Conservation (phyloP, 2,797 vertebrate species). For the Salarias fasciatus region DNA sequence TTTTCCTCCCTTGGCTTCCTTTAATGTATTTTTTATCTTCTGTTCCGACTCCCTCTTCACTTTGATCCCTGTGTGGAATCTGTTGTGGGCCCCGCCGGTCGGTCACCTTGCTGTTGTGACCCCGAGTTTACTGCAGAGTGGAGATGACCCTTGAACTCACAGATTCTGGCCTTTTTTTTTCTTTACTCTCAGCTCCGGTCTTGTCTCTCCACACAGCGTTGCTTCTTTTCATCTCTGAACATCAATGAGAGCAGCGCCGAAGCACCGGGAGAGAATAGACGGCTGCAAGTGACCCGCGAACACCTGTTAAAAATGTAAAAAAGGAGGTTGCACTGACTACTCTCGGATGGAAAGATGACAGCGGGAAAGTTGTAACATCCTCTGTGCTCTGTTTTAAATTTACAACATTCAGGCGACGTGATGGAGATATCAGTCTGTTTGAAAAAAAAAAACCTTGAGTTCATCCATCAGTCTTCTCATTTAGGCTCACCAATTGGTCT, state of each 20-base stretch:
- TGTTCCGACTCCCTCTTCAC: slow-evolving; percentile 15
- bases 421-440: too few relatives aligned
- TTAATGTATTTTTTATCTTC: slow-evolving; percentile 32
- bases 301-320: not conserved
- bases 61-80: slow-evolving; percentile 48
- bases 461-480: too few relatives aligned
- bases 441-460: too few relatives aligned
- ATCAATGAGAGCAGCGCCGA: slow-evolving; percentile 45
- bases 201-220: slow-evolving; percentile 56
- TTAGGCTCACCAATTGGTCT: too few relatives aligned
- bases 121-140: slow-evolving; percentile 13
- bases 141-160: slow-evolving; percentile 57
- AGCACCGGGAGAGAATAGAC: slow-evolving; percentile 18
- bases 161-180: slow-evolving; percentile 42
- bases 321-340: not conserved
- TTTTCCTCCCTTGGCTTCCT: slow-evolving; percentile 24
- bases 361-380: not conserved
- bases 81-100: slow-evolving; percentile 20
- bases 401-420: too few relatives aligned
- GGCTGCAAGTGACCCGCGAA: slow-evolving; percentile 17
- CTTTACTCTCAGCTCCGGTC: slow-evolving; percentile 24
- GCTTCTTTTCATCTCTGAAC: slow-evolving; percentile 55
- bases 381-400: too few relatives aligned
- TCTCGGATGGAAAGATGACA: slow-evolving; percentile 6
- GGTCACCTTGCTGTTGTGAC: slow-evolving; percentile 46